Evolutionary conservation across 2,888 invertebrate species (phyloP).

Genomic region (Cynaeus angustus): DNA sequence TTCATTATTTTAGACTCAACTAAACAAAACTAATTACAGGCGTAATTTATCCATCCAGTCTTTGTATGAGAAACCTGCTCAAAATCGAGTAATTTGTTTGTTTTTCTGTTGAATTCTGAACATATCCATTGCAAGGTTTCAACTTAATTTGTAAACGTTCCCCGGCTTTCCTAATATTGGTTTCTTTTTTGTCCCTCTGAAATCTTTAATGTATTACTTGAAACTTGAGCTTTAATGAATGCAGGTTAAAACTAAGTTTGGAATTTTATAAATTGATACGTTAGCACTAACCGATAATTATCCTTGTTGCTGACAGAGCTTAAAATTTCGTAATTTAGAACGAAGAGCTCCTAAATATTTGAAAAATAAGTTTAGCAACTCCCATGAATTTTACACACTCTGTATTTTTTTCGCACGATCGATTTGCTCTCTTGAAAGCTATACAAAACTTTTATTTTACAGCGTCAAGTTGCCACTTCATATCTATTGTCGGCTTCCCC

Average conservation of each 20-base stretch:
- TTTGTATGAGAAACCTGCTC: no score
- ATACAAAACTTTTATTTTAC: conserved; percentile 37
- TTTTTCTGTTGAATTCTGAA: no score
- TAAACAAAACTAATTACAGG: no score
- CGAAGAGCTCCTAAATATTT: conserved; percentile 21
- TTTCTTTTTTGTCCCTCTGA: no score
- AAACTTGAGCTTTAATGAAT: no score
- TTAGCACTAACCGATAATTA: conserved; percentile 17
- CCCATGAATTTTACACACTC: conserved; percentile 23
- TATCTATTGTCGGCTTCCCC: conserved; percentile 19
- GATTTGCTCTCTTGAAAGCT: conserved; percentile 31
- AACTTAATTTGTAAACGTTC: no score
- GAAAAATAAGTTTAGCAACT: conserved; percentile 21
- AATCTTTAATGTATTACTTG: no score
- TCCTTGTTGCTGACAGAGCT: conserved; percentile 23
- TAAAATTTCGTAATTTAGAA: conserved; percentile 27
- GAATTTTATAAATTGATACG: conserved; percentile 14
- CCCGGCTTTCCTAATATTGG: no score
- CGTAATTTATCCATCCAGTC: no score
- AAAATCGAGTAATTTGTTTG: no score
- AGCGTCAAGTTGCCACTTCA: conserved; percentile 41
- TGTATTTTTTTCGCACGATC: conserved; percentile 23
- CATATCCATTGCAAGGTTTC: no score
- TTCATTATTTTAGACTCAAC: no score
- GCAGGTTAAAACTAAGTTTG: neutral